These are phyloP conservation scores for Xestia c-nigrum DNA, from an alignment of 2,888 invertebrate genomes.

Conservation along the genomic window DNA sequence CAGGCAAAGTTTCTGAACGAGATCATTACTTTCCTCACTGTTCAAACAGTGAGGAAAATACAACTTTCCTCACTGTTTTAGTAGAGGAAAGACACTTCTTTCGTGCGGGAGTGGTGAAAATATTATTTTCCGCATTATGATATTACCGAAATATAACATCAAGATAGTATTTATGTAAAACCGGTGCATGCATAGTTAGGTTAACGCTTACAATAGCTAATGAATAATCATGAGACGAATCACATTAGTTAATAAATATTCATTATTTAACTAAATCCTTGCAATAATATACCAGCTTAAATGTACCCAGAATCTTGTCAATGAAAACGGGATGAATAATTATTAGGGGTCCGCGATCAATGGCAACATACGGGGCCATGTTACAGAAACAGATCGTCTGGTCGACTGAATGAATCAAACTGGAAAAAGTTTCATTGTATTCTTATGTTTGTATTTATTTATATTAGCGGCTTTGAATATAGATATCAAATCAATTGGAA, in stretches of 20 bases:
- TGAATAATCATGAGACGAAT: slow-evolving; percentile 79
- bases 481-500: slow-evolving; percentile 25
- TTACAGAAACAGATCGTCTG: slow-evolving; percentile 37
- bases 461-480: background rate
- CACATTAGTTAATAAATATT: slow-evolving; percentile 80
- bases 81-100: no score
- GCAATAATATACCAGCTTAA: slow-evolving; percentile 75
- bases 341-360: slow-evolving; percentile 54
- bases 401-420: slow-evolving; percentile 42
- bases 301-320: slow-evolving; percentile 69
- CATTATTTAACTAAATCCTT: slow-evolving; percentile 76
- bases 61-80: no score
- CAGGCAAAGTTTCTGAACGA: no score
- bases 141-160: slow-evolving; percentile 9
- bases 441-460: slow-evolving; percentile 22
- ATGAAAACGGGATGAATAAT: slow-evolving; percentile 72
- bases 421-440: slow-evolving; percentile 23
- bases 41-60: no score
- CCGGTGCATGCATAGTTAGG: slow-evolving; percentile 30
- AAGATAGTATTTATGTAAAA: slow-evolving; percentile 21
- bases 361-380: slow-evolving; percentile 49
- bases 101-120: no score
- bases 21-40: no score
- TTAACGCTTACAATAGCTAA: slow-evolving; percentile 61
- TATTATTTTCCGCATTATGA: background rate